These are phyloP conservation scores for Sinosuthora webbiana DNA, from an alignment of 2,113 vertebrate species.

Conservation along the genomic window DNA sequence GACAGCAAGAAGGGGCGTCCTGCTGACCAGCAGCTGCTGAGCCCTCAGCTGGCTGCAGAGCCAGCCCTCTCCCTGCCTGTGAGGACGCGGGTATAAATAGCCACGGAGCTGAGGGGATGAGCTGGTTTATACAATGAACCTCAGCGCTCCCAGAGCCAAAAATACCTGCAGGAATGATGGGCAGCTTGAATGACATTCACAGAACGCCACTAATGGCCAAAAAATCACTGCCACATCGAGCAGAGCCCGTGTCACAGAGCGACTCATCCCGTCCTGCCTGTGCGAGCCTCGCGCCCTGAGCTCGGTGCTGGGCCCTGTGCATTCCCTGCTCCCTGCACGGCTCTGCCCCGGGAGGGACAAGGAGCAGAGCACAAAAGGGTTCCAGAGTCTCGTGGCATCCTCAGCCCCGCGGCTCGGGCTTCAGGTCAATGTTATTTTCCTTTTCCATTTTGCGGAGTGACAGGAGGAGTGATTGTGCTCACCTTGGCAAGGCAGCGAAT, in stretches of 20 bases:
- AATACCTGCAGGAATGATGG: neutral
- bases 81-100: neutral
- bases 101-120: neutral
- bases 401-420: neutral
- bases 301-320: neutral
- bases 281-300: neutral
- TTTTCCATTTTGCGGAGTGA: neutral
- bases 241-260: neutral
- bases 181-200: neutral
- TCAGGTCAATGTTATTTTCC: constrained; percentile 41
- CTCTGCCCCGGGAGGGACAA: neutral
- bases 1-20: neutral
- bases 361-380: neutral
- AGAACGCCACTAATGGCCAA: neutral
- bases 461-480: neutral
- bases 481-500: constrained; percentile 9
- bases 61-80: neutral
- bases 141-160: neutral
- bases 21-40: neutral
- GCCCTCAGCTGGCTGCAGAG: neutral
- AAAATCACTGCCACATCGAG: neutral
- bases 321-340: neutral
- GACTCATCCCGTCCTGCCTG: neutral
- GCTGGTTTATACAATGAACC: neutral
- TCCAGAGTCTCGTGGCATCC: neutral